Percentiles rank a stretch among this genome's conserved stretches.
phyloP scores from a whole-genome alignment of 2,113 vertebrate species.

The Sceloporus tristichus region DNA sequence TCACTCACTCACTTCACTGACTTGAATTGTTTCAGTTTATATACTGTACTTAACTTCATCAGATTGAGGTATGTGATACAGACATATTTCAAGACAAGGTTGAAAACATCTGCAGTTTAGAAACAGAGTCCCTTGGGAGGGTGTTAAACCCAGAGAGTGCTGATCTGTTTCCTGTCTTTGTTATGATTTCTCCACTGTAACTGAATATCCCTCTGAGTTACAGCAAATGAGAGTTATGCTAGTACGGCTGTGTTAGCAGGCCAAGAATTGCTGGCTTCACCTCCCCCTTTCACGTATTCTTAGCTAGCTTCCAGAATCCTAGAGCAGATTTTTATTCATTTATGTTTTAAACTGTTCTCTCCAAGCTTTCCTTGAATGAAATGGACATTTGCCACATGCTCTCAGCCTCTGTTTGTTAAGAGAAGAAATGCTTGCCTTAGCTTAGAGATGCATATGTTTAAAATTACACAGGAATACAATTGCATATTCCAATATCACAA shows the following conservation, averaged over 20 bases:
- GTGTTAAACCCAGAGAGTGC: constrained; percentile 83
- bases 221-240: constrained; percentile 67
- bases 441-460: background rate
- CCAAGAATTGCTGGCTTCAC: constrained; percentile 63
- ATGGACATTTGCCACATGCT: background rate
- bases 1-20: background rate
- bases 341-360: constrained; percentile 48
- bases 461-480: background rate
- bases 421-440: background rate
- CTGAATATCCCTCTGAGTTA: constrained; percentile 77
- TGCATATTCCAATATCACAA: background rate
- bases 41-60: constrained; percentile 27
- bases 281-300: constrained; percentile 29
- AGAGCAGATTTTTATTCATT: constrained; percentile 38
- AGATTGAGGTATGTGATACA: constrained; percentile 46
- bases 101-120: constrained; percentile 81
- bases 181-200: constrained; percentile 90
- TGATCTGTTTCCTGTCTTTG: constrained; percentile 94
- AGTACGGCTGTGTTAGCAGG: constrained; percentile 90
- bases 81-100: constrained; percentile 68
- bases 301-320: constrained; percentile 46
- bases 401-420: background rate
- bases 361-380: background rate
- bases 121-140: constrained; percentile 75
- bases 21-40: constrained; percentile 38